phyloP scores from a whole-genome alignment of 2,888 invertebrate genomes.

The Rhagium mordax region DNA sequence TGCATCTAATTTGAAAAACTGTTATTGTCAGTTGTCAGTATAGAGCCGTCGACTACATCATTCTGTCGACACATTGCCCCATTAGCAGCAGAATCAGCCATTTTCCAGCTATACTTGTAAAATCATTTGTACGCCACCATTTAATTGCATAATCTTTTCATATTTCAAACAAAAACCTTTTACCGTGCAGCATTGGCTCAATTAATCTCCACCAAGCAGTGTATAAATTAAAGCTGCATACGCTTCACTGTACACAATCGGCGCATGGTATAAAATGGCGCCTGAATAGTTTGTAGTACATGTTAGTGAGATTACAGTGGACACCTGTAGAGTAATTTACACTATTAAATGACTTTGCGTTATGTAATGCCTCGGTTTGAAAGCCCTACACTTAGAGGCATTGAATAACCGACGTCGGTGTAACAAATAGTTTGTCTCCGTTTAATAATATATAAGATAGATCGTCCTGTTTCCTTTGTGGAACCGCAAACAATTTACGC shows the following conservation, averaged over 20 bases:
- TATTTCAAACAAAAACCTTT: no score
- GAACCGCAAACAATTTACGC: slow-evolving; percentile 25
- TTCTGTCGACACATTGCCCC: no score
- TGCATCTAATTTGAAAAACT: no score
- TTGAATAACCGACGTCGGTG: slow-evolving; percentile 19
- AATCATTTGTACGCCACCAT: no score
- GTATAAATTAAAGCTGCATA: background rate
- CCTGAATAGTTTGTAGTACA: background rate
- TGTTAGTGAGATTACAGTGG: slow-evolving; percentile 10
- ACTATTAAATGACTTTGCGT: slow-evolving; percentile 15
- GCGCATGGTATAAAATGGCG: background rate
- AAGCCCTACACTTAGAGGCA: slow-evolving; percentile 3
- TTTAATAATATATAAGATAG: slow-evolving; percentile 21
- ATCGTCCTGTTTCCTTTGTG: slow-evolving; percentile 23
- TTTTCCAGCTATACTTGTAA: no score
- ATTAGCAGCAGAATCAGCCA: no score
- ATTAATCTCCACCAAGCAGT: background rate
- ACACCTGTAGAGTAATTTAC: slow-evolving; percentile 29
- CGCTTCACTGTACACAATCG: background rate
- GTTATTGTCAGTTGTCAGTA: no score
- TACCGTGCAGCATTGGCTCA: background rate
- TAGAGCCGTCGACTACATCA: no score
- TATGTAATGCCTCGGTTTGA: slow-evolving; percentile 9
- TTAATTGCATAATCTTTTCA: no score
- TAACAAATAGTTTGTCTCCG: slow-evolving; percentile 27